phyloP scores from a whole-genome alignment of 2,888 invertebrate species.

The Apodemia duryi region DNA sequence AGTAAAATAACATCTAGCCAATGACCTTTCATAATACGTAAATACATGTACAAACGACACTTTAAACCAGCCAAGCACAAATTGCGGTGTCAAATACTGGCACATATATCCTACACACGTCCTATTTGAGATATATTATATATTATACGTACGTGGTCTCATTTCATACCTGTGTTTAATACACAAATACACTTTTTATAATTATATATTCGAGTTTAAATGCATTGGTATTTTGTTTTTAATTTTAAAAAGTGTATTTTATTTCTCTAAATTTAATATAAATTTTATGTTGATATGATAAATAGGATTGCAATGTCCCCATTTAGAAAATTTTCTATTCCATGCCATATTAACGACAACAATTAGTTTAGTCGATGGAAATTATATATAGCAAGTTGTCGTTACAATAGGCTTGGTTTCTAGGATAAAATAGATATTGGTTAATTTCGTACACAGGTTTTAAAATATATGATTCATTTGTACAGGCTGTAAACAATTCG shows the following conservation, averaged over 20 bases:
- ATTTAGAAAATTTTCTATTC: slow-evolving; percentile 23
- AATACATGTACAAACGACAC: slow-evolving; percentile 23
- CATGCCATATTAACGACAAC: slow-evolving; percentile 14
- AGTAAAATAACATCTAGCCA: slow-evolving; percentile 44
- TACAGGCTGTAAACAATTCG: slow-evolving; percentile 15
- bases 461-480: slow-evolving; percentile 2
- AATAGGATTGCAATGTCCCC: slow-evolving; percentile 45
- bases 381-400: slow-evolving; percentile 6
- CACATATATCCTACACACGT: slow-evolving; percentile 52
- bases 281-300: slow-evolving; percentile 46
- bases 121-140: slow-evolving; percentile 42
- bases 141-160: slow-evolving; percentile 48
- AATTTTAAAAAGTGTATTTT: slow-evolving; percentile 42
- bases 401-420: slow-evolving; percentile 5
- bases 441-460: slow-evolving; percentile 16
- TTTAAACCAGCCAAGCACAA: slow-evolving; percentile 59
- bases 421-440: slow-evolving; percentile 17
- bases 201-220: slow-evolving; percentile 37
- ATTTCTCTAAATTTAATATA: slow-evolving; percentile 31
- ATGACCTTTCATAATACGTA: slow-evolving; percentile 27
- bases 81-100: slow-evolving; percentile 42
- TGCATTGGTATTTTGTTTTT: slow-evolving; percentile 34
- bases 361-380: not conserved
- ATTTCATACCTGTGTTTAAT: slow-evolving; percentile 52
- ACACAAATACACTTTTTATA: slow-evolving; percentile 41